Evolutionary conservation across 1,140 invertebrate genomes (phyloP).

Genomic region (Eriosoma lanigerum): DNA sequence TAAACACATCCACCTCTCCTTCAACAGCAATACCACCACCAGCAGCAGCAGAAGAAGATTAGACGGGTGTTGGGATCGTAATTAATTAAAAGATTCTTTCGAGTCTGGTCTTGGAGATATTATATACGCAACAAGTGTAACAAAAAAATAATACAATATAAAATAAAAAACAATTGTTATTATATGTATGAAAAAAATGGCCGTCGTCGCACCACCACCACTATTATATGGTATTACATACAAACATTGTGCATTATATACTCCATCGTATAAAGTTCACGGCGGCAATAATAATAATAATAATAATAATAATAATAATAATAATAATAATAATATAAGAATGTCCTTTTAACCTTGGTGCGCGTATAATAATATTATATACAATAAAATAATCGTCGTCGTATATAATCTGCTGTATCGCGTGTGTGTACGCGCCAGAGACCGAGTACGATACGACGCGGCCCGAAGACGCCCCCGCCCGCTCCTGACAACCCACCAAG

Average conservation of each 20-base stretch:
- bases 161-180: slow-evolving; percentile 20
- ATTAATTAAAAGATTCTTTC: slow-evolving; percentile 51
- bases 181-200: slow-evolving; percentile 12
- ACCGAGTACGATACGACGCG: slow-evolving; percentile 19
- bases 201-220: too few species aligned
- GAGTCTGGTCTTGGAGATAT: slow-evolving; percentile 32
- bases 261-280: neutral
- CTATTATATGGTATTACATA: neutral
- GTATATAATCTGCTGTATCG: neutral
- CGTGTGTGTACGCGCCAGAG: neutral
- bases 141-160: slow-evolving; percentile 12
- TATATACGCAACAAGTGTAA: slow-evolving; percentile 28
- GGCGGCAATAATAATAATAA: neutral
- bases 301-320: neutral
- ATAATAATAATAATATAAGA: neutral
- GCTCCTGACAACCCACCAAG: slow-evolving; percentile 17
- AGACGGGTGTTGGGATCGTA: slow-evolving; percentile 40
- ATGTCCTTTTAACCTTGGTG: slow-evolving; percentile 36
- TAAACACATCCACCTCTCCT: neutral
- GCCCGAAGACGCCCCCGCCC: slow-evolving; percentile 42
- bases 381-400: neutral
- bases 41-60: neutral
- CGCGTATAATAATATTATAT: neutral
- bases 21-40: neutral
- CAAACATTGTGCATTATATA: neutral